Evolutionary conservation across 2,888 invertebrate genomes (phyloP).

Genomic region (Lepidochrysops patricia): DNA sequence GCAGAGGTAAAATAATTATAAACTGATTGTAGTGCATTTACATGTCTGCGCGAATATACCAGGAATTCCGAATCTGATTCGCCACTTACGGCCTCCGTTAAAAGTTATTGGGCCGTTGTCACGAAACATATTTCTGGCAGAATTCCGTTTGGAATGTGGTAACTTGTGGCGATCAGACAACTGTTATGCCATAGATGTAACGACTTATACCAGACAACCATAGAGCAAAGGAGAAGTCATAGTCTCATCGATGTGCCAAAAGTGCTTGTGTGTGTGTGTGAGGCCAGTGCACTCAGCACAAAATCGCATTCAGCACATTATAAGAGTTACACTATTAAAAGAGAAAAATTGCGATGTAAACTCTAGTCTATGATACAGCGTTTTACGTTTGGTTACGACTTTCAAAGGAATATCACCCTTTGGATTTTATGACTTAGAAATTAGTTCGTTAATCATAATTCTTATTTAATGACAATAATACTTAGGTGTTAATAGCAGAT

Average conservation of each 20-base stretch:
- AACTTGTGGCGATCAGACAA: slow-evolving; percentile 9
- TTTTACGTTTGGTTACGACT: neutral
- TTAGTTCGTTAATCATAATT: neutral
- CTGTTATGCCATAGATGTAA: slow-evolving; percentile 7
- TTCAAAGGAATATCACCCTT: neutral
- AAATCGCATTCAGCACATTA: too few relatives aligned
- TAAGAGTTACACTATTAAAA: too few relatives aligned
- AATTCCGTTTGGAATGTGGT: slow-evolving; percentile 8
- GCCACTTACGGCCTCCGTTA: slow-evolving; percentile 22
- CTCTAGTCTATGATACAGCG: too few relatives aligned
- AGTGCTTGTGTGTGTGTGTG: too few relatives aligned
- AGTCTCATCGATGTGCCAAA: neutral
- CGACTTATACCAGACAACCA: neutral
- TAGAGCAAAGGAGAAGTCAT: neutral
- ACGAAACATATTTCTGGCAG: slow-evolving; percentile 22
- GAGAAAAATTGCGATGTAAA: too few relatives aligned
- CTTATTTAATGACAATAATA: neutral
- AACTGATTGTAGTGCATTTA: slow-evolving; percentile 13
- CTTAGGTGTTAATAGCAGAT: neutral
- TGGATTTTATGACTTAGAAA: neutral
- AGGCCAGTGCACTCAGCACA: too few relatives aligned
- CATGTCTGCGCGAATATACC: slow-evolving; percentile 13
- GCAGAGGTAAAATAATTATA: too few relatives aligned
- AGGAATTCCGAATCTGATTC: slow-evolving; percentile 22
- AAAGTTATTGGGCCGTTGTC: slow-evolving; percentile 22